phyloP scores from a whole-genome alignment of 1,140 invertebrate genomes.

The Lethrus apterus region DNA sequence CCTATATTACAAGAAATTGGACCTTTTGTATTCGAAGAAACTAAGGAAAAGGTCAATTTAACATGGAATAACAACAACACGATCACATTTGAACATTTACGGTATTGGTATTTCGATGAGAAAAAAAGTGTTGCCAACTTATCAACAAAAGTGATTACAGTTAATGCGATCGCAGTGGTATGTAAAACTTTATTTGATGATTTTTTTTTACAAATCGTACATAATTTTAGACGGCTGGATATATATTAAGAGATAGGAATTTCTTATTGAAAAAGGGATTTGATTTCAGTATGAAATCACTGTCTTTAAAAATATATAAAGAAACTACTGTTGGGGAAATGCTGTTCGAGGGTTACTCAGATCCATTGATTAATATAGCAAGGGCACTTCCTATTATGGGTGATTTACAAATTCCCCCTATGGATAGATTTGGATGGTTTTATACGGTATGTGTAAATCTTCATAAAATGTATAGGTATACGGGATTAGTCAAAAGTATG shows the following conservation, averaged over 20 bases:
- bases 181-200: constrained; percentile 36
- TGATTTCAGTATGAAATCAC: constrained; percentile 19
- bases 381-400: constrained; percentile 46
- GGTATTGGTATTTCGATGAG: constrained; percentile 69
- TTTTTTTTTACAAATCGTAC: background rate
- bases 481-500: background rate
- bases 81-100: constrained; percentile 67
- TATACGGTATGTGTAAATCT: constrained; percentile 54
- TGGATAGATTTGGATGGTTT: constrained; percentile 72
- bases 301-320: constrained; percentile 43
- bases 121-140: constrained; percentile 65
- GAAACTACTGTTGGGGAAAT: constrained; percentile 61
- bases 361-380: constrained; percentile 58
- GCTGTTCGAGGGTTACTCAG: constrained; percentile 71
- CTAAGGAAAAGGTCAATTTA: constrained; percentile 62
- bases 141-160: constrained; percentile 64
- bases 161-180: constrained; percentile 79
- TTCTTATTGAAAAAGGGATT: constrained; percentile 7
- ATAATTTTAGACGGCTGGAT: constrained; percentile 6
- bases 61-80: constrained; percentile 65
- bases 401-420: constrained; percentile 50
- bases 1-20: constrained; percentile 53
- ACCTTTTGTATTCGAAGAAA: constrained; percentile 65
- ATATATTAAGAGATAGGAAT: constrained; percentile 9
- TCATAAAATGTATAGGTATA: background rate